Evolutionary conservation across 2,888 invertebrate genomes (phyloP), one percentile per base, ranked within the genome.

Genomic region (Abrostola triplasia): DNA sequence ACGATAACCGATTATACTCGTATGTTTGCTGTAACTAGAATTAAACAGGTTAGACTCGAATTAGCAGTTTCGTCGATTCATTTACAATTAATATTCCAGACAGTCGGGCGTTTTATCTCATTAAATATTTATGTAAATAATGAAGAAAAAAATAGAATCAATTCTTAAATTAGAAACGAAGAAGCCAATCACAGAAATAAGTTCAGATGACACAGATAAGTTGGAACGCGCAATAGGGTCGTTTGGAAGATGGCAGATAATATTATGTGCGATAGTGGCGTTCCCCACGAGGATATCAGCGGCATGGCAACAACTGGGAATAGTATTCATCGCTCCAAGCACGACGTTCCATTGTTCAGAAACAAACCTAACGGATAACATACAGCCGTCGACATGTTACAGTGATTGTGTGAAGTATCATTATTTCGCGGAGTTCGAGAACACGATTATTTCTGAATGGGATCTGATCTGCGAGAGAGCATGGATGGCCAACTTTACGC

Each of bases 381-480:
- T 88, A 11, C 85, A 88, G 47, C 92, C 92, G 12, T 90, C 86
- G 0, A 79, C 83, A 9, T 96, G 96, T 77, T 91, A 94, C 10
- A 70, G 77, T 5, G 92, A 95, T 4, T 96, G 96, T 79, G 79
- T 90, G 0, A 82, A 87, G 63, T 92, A 95, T 76, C 88, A 93
- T 10, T 97, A 95, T 79, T 95, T 96, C 74, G 95, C 93, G 52
- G 86, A 95, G 11, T 97, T 97, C 80, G 88, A 95, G 4, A 95
- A 96, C 77, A 97, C 96, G 0, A 96, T 97, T 11, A 93, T 96
- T 53, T 96, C 96, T 0, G 95, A 97, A 93, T 97, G 96, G 96
- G 95, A 96, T 79, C 88, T 97, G 66, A 95, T 97, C 0, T 97
- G 97, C 83, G 93, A 95, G 0, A 93, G 93, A 44, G 89, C 92